Conservation (phyloP, 1,140 invertebrate species). For the Pseudomyrmex flavicornis region DNA sequence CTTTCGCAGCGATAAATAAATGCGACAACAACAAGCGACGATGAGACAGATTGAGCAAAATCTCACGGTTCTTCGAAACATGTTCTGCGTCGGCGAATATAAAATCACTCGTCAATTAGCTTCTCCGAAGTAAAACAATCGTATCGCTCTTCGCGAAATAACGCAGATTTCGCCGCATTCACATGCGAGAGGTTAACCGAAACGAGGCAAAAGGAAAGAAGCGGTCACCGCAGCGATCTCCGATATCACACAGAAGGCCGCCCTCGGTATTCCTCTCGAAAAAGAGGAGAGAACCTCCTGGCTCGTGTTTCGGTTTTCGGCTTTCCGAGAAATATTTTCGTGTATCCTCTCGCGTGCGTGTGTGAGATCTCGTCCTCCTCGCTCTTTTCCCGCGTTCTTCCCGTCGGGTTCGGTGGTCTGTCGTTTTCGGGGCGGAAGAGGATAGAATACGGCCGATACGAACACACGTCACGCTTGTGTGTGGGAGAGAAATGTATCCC, state of each 20-base stretch:
- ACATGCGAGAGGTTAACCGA: background rate
- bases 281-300: slow-evolving; percentile 39
- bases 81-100: background rate
- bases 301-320: slow-evolving; percentile 77
- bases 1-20: background rate
- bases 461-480: slow-evolving; percentile 13
- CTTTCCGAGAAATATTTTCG: slow-evolving; percentile 70
- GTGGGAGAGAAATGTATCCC: slow-evolving; percentile 29
- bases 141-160: background rate
- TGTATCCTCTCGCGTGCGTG: background rate
- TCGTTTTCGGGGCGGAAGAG: slow-evolving; percentile 42
- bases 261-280: slow-evolving; percentile 34
- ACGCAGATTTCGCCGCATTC: background rate
- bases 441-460: slow-evolving; percentile 15
- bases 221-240: slow-evolving; percentile 71
- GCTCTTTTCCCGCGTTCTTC: background rate
- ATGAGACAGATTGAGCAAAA: background rate
- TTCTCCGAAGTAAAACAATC: background rate
- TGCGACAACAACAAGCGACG: background rate
- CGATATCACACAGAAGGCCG: slow-evolving; percentile 75
- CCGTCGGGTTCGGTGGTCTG: slow-evolving; percentile 9
- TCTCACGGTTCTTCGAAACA: too few species aligned
- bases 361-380: background rate
- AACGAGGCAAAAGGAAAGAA: slow-evolving; percentile 42
- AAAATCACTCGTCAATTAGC: too few species aligned